phyloP scores from a whole-genome alignment of 2,888 invertebrate genomes.

The Dendrolimus houi region DNA sequence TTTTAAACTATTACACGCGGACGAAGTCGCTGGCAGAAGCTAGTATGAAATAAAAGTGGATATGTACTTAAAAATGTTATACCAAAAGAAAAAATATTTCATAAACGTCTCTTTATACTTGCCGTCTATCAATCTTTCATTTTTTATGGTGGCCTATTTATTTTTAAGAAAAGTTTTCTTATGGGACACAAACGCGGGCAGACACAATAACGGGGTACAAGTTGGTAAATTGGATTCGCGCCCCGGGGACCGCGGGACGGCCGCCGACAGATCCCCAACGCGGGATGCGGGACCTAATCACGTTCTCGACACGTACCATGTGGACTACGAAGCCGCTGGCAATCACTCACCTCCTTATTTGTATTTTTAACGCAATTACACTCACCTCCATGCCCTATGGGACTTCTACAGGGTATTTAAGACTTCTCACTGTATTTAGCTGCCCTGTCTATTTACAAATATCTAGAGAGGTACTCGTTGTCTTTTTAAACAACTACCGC shows the following conservation, averaged over 20 bases:
- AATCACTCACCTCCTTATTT: too few relatives aligned
- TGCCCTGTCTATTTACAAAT: too few relatives aligned
- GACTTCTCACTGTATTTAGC: too few relatives aligned
- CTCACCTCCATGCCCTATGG: too few relatives aligned
- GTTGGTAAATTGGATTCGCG: constrained; percentile 63
- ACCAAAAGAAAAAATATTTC: neutral
- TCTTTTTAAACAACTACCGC: too few relatives aligned
- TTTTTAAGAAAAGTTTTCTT: constrained; percentile 40
- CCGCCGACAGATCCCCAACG: constrained; percentile 29
- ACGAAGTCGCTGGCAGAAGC: too few relatives aligned
- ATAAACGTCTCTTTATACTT: neutral
- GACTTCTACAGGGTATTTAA: too few relatives aligned
- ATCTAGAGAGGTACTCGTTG: too few relatives aligned
- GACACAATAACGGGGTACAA: constrained; percentile 57
- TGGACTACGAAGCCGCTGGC: too few relatives aligned
- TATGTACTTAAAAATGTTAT: neutral
- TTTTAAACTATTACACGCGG: too few relatives aligned
- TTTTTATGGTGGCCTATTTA: constrained; percentile 27
- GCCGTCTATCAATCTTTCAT: constrained; percentile 4
- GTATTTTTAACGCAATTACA: too few relatives aligned
- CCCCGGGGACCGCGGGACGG: constrained; percentile 35
- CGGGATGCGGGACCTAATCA: constrained; percentile 27
- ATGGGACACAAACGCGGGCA: constrained; percentile 33
- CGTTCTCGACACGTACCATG: constrained; percentile 3
- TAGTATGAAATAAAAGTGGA: too few relatives aligned